Conservation (phyloP, 2,888 invertebrate species). For the Amphimallon solstitiale region DNA sequence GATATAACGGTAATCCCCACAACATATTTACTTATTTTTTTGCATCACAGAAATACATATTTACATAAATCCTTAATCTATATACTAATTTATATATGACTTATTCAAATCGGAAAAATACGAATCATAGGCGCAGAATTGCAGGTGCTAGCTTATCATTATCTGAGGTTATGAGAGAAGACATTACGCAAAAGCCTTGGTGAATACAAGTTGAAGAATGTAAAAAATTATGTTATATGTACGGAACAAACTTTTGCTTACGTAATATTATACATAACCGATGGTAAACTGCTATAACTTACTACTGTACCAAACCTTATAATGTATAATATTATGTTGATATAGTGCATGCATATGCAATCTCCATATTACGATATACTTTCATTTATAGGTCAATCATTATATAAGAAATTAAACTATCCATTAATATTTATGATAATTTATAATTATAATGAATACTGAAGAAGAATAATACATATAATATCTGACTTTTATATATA, state of each 20-base stretch:
- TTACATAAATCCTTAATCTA: conserved; percentile 22
- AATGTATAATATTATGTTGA: background rate
- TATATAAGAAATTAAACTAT: conserved; percentile 13
- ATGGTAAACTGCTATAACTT: background rate
- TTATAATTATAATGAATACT: too few species aligned
- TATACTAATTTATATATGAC: conserved; percentile 21
- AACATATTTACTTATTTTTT: background rate
- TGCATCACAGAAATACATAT: background rate
- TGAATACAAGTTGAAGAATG: conserved; percentile 5
- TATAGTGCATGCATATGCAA: background rate
- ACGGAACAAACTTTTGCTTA: conserved; percentile 13
- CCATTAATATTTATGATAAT: background rate
- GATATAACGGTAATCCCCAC: conserved; percentile 20
- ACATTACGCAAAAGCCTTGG: background rate
- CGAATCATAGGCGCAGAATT: background rate
- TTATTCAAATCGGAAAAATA: background rate
- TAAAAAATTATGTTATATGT: conserved; percentile 2
- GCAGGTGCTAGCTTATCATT: background rate
- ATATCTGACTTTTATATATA: too few species aligned
- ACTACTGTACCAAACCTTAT: conserved; percentile 10
- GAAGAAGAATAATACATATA: too few species aligned
- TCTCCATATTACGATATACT: background rate
- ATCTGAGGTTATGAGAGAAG: conserved; percentile 6
- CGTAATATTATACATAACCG: conserved; percentile 2
- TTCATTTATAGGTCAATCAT: conserved; percentile 14